phyloP scores from a whole-genome alignment of 2,888 invertebrate genomes.

The Plebejus melissa region DNA sequence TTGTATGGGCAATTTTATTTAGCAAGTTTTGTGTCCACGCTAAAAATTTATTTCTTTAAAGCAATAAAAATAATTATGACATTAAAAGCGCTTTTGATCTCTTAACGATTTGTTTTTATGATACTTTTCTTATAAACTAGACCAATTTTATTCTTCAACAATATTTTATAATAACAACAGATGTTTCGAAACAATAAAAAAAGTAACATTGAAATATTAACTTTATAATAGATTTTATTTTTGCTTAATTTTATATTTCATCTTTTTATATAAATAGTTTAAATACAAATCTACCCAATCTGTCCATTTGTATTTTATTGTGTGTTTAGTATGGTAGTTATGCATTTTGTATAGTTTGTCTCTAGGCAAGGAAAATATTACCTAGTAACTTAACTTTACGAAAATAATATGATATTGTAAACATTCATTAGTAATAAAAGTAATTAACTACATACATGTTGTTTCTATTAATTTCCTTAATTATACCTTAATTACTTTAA shows the following conservation, averaged over 20 bases:
- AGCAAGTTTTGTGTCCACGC: neutral
- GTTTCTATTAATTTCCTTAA: neutral
- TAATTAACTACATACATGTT: neutral
- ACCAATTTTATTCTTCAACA: neutral
- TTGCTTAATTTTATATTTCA: neutral
- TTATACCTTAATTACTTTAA: too few species aligned
- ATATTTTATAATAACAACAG: neutral
- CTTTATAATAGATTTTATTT: neutral
- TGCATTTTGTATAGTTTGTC: neutral
- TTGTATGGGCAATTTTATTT: neutral
- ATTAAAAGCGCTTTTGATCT: neutral
- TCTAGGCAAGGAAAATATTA: neutral
- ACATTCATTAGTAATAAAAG: neutral
- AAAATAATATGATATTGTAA: slow-evolving; percentile 6
- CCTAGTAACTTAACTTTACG: neutral
- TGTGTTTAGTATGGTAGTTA: neutral
- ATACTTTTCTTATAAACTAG: neutral
- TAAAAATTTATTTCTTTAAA: neutral
- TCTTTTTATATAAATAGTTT: neutral
- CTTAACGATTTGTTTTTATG: neutral
- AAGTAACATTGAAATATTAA: neutral
- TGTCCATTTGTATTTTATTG: neutral
- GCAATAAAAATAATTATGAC: neutral
- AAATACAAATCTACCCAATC: neutral
- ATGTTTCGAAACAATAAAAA: neutral